Percentiles rank a stretch among this genome's conserved stretches.
Evolutionary conservation across 2,888 invertebrate species (phyloP).

Genomic region (Lepidocyrtoides sp.): DNA sequence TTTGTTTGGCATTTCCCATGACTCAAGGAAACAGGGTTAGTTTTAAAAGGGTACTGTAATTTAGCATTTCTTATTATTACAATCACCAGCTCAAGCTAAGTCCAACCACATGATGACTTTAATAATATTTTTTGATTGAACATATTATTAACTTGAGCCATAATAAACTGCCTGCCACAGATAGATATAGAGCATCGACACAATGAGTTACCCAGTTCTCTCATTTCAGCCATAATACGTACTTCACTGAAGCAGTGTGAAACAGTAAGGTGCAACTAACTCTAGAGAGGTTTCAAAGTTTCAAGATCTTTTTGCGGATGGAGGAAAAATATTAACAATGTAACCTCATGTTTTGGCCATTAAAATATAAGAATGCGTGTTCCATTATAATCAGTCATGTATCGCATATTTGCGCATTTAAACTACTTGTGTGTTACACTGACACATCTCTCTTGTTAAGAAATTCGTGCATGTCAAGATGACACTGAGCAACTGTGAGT

Average conservation of each 20-base stretch:
- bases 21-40: slow-evolving; percentile 43
- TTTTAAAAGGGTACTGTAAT: neutral
- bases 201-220: too few relatives aligned
- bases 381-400: slow-evolving; percentile 3
- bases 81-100: neutral
- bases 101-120: slow-evolving; percentile 18
- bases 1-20: slow-evolving; percentile 53
- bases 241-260: too few relatives aligned
- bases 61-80: neutral
- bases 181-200: too few relatives aligned
- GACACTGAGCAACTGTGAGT: neutral
- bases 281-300: too few relatives aligned
- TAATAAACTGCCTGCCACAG: too few relatives aligned
- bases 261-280: too few relatives aligned
- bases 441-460: neutral
- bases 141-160: neutral
- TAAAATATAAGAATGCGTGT: neutral
- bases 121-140: neutral
- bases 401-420: neutral
- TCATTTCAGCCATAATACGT: neutral
- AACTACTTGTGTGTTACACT: neutral
- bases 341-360: neutral
- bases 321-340: neutral
- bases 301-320: too few relatives aligned
- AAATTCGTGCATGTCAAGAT: neutral